These are phyloP conservation scores for Bagarius yarrelli DNA, from an alignment of 2,113 vertebrate genomes.

Conservation along the genomic window DNA sequence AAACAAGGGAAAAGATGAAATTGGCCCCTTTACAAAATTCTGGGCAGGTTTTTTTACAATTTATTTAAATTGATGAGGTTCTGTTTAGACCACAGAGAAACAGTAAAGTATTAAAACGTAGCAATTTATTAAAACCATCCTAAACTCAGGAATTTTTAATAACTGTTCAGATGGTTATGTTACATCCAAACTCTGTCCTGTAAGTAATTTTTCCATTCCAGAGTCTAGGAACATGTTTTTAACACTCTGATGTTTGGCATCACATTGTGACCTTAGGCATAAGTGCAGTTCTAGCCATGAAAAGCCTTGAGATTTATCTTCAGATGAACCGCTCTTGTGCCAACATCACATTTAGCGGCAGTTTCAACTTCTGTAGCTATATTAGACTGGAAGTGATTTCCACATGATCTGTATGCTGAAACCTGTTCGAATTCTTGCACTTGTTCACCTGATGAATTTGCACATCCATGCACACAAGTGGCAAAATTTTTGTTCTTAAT, in stretches of 20 bases:
- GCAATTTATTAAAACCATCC: neutral
- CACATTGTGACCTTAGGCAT: neutral
- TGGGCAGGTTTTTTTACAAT: neutral
- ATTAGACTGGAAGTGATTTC: neutral
- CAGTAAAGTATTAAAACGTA: neutral
- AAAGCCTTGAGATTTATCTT: neutral
- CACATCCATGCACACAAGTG: neutral
- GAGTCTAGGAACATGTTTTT: neutral
- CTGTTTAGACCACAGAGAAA: neutral
- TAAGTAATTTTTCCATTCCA: conserved; percentile 3
- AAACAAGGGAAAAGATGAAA: neutral
- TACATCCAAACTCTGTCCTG: neutral
- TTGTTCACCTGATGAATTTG: neutral
- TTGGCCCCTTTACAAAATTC: neutral
- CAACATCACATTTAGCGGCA: neutral
- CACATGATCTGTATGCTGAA: neutral
- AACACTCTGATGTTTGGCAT: neutral
- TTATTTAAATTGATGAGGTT: neutral
- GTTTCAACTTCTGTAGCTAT: neutral
- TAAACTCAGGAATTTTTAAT: neutral
- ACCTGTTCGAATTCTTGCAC: neutral
- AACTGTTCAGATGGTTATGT: neutral
- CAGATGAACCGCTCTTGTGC: neutral
- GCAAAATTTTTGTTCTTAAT: no score
- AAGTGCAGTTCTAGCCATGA: neutral